These are phyloP conservation scores for Seriola dumerili DNA, from an alignment of 2,113 vertebrate species.

Conservation along the genomic window DNA sequence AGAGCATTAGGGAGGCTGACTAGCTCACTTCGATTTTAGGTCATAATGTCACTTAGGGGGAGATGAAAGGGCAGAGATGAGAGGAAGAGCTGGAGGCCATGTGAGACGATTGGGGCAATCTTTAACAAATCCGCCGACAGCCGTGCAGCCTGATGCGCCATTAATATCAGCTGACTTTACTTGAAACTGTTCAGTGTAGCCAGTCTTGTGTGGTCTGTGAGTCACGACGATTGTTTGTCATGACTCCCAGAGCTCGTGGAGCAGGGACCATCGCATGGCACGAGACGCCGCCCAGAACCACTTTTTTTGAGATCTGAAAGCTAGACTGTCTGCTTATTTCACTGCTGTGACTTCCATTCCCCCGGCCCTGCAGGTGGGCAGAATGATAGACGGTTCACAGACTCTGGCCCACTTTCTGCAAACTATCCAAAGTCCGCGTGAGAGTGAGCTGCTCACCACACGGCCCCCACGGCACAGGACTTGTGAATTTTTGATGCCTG, in stretches of 20 bases:
- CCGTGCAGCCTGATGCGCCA: background rate
- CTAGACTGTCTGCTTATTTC: constrained; percentile 40
- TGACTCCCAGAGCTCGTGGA: constrained; percentile 18
- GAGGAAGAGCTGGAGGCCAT: constrained; percentile 29
- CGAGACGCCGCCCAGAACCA: background rate
- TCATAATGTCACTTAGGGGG: constrained; percentile 56
- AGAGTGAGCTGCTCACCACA: constrained; percentile 3
- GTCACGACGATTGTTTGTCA: constrained; percentile 5
- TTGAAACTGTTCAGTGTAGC: background rate
- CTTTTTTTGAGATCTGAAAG: constrained; percentile 27
- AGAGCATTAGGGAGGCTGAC: constrained; percentile 16
- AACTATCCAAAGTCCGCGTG: constrained; percentile 34
- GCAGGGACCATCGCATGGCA: background rate
- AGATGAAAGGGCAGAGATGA: constrained; percentile 52
- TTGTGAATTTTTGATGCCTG: constrained; percentile 68
- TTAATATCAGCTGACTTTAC: constrained; percentile 13
- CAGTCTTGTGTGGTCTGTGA: constrained; percentile 13
- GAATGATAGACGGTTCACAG: constrained; percentile 37
- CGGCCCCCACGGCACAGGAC: constrained; percentile 20
- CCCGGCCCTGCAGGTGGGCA: constrained; percentile 43
- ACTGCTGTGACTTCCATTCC: constrained; percentile 49
- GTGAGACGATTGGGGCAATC: constrained; percentile 16
- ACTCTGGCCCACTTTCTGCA: constrained; percentile 34
- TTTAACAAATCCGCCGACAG: constrained; percentile 30
- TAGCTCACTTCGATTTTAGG: constrained; percentile 50